Base-by-base conservation (phyloP, 1,140 invertebrate genomes). In the Rhopalosiphum maidis region DNA sequence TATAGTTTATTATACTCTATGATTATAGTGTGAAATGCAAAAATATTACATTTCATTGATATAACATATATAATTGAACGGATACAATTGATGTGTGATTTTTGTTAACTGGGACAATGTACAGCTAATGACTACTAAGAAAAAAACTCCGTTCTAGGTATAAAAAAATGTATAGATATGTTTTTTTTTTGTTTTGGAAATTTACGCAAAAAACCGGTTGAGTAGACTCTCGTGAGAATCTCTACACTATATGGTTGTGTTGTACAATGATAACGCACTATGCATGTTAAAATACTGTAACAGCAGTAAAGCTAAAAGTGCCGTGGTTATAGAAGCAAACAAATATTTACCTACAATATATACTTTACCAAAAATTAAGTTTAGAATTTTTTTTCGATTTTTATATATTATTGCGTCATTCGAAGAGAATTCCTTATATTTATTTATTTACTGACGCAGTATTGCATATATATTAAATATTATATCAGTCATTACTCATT, bases 171-270 rank as follows among this genome's bases (percentile, higher is more conserved):
- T 68, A 41, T n/a, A 43, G 2, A 22, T n/a, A n/a, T 88, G 43
- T 88, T 88, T 87, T 51, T 60, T 90, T 89, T 41, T 88, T 87
- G 35, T 60, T 90, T 89, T 41, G 88, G 88, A 89, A 90, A 90
- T 90, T 90, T 43, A 90, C 89, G 41, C 89, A 68, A 68, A 90
- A 90, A 90, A 90, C 89, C 89, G 89, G 89, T 90, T 43, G 22
- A 43, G 37, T 90, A 22, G 89, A 90, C 43, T 90, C 89, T 90
- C 37, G 89, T 90, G 89, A 90, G 89, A 90, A 90, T 68, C 55
- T 60, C 21, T 41, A 55, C 35, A 37, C 21, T 23, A 11, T 55
- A 4, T 51, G 48, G 48, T 21, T 51, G 48, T 51, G 86, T 35
- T 88, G 48, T 89, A 55, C 51, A 41, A 23, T 23, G 21, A 89